Base-by-base conservation (phyloP, 2,888 invertebrate species). In the Leucophenga montana region DNA sequence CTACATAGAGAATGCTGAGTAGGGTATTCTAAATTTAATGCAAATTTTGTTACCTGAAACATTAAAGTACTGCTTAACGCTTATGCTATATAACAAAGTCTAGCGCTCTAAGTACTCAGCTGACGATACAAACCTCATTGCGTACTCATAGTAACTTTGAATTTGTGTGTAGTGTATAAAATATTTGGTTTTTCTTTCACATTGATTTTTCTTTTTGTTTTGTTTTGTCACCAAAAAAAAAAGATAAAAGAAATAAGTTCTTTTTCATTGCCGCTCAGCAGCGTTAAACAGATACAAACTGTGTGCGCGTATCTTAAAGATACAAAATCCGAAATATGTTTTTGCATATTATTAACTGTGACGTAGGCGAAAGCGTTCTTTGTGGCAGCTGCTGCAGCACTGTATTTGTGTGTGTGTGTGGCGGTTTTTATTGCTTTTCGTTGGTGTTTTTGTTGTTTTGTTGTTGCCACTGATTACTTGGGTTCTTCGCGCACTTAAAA, bases 281-380 rank as follows among this genome's bases (percentile, higher is more conserved):
- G 27, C 27, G 8, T 22, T 27, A 3, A 22, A 13, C 56, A 56
- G 27, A 13, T 14, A 14, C 27, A 56, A 18, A 56, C 27, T 56
- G 27, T 56, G 27, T 56, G 56, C 20, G 39, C 39, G 61, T 39
- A 61, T 18, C 61, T 61, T 39, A 9, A 39, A 61, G 61, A 61
- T 39, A 44, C 18, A 4, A 54, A 54, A 39, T 61, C 20, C 16
- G 11, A 1, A 5, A 5, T 39, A 39, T 39, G 9, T 8, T 5
- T 39, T 39, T 39, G 3, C 27, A 27, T 27, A 27, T 39, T 39
- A 61, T 39, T 61, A 61, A 61, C 39, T 61, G 61, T 61, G 61
- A 61, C 39, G 44, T 39, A 44, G 44, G 39, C 33, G 61, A 39
- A 16, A 13, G 27, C 27, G 39, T 39, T 39, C 39, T 39, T 11